phyloP scores from a whole-genome alignment of 2,888 invertebrate genomes.

The Dorcus parallelipipedus region DNA sequence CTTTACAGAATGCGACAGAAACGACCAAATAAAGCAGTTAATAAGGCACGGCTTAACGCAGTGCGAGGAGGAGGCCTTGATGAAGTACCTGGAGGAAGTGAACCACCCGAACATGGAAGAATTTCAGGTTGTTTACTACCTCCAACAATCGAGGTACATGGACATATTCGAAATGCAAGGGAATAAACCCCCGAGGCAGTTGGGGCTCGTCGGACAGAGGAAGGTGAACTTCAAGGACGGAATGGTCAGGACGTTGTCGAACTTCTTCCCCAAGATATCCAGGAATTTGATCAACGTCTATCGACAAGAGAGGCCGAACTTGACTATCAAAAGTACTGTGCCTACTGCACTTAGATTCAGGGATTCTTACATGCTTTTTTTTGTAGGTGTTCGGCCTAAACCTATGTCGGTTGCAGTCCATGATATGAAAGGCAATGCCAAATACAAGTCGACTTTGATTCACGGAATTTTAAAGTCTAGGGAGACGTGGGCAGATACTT shows the following conservation, averaged over 20 bases:
- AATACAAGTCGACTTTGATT: conserved; percentile 51
- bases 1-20: conserved; percentile 54
- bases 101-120: conserved; percentile 59
- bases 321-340: conserved; percentile 35
- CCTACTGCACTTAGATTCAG: neutral
- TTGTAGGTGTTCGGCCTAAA: conserved; percentile 54
- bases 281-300: conserved; percentile 37
- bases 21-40: conserved; percentile 57
- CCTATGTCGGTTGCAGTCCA: conserved; percentile 61
- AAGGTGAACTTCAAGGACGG: conserved; percentile 30
- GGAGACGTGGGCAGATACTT: conserved; percentile 49
- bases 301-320: conserved; percentile 32
- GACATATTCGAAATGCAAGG: conserved; percentile 52
- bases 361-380: neutral
- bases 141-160: conserved; percentile 58
- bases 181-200: conserved; percentile 5
- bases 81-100: conserved; percentile 60
- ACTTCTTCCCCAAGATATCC: conserved; percentile 37
- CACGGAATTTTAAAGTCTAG: conserved; percentile 50
- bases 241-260: conserved; percentile 35
- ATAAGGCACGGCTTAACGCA: conserved; percentile 60
- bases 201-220: conserved; percentile 37
- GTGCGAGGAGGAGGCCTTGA: conserved; percentile 65
- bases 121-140: conserved; percentile 66
- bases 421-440: conserved; percentile 37